Evolutionary conservation across 30 jellyfish, hydroid and myxozoan species (phyloP).

Genomic region (Clytia hemisphaerica): DNA sequence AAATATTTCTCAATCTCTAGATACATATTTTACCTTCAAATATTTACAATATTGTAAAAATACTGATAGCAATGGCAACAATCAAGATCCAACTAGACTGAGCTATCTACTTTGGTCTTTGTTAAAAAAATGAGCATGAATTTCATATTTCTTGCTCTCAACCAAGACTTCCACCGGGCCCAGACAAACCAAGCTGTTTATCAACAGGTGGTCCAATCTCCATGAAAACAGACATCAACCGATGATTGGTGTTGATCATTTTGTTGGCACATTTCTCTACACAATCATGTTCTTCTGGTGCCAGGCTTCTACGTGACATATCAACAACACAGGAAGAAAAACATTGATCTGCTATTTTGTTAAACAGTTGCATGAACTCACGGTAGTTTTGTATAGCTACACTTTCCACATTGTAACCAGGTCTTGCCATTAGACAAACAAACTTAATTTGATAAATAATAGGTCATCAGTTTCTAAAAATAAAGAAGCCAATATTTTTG

Average conservation of each 20-base stretch:
- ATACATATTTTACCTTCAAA: background rate
- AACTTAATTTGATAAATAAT: too few species aligned
- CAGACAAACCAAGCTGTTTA: conserved; percentile 91
- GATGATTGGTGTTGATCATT: conserved; percentile 70
- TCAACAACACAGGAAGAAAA: conserved; percentile 68
- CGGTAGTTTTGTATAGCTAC: conserved; percentile 50
- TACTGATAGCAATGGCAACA: too few species aligned
- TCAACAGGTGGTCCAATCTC: conserved; percentile 99
- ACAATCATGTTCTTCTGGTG: conserved; percentile 74
- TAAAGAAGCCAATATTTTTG: too few species aligned
- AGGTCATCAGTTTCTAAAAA: too few species aligned
- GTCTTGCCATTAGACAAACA: too few species aligned
- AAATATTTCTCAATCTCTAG: background rate
- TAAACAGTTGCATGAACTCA: conserved; percentile 77
- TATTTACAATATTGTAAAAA: too few species aligned
- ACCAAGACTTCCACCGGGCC: conserved; percentile 40
- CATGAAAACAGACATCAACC: conserved; percentile 95
- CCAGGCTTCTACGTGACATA: conserved; percentile 43
- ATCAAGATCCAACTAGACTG: too few species aligned
- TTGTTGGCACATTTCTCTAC: conserved; percentile 77
- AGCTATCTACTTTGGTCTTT: too few species aligned
- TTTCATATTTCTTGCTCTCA: background rate
- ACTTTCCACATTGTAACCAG: too few species aligned
- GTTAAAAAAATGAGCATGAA: too few species aligned
- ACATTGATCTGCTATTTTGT: conserved; percentile 81